phyloP scores from a whole-genome alignment of 2,888 invertebrate species.

The Choreutis nemorana region DNA sequence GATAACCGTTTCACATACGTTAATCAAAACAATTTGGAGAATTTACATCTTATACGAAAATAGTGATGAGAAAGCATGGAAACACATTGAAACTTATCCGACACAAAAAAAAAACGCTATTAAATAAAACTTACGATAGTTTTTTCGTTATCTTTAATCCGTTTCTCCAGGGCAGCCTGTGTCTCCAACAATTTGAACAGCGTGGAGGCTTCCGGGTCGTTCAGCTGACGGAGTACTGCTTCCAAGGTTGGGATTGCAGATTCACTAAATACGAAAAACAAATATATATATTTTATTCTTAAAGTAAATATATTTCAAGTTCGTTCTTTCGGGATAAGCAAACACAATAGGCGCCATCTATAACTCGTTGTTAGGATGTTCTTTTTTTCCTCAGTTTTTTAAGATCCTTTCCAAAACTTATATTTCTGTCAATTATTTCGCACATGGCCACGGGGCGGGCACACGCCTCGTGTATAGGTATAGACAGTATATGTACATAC shows the following conservation, averaged over 20 bases:
- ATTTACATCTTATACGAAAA: too few relatives aligned
- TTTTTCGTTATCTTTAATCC: constrained; percentile 52
- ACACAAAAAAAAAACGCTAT: too few relatives aligned
- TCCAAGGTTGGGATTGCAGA: constrained; percentile 90
- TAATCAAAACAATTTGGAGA: too few relatives aligned
- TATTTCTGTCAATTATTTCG: neutral
- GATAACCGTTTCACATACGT: too few relatives aligned
- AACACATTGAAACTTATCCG: too few relatives aligned
- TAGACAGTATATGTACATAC: too few relatives aligned
- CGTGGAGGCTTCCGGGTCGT: constrained; percentile 67
- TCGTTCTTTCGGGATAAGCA: too few relatives aligned
- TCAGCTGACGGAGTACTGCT: constrained; percentile 71
- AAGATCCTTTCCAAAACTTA: neutral
- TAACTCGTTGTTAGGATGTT: too few relatives aligned
- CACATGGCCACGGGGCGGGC: neutral
- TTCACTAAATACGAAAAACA: constrained; percentile 65
- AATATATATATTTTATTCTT: neutral
- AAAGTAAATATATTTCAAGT: neutral
- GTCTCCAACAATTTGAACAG: constrained; percentile 77
- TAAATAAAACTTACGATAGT: constrained; percentile 29
- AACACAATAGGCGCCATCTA: too few relatives aligned
- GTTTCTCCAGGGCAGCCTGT: constrained; percentile 69
- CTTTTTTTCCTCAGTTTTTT: too few relatives aligned
- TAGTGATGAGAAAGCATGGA: too few relatives aligned
- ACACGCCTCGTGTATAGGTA: too few relatives aligned